Evolutionary conservation across 2,113 vertebrate species (phyloP).

Genomic region (Gobiocypris rarus): DNA sequence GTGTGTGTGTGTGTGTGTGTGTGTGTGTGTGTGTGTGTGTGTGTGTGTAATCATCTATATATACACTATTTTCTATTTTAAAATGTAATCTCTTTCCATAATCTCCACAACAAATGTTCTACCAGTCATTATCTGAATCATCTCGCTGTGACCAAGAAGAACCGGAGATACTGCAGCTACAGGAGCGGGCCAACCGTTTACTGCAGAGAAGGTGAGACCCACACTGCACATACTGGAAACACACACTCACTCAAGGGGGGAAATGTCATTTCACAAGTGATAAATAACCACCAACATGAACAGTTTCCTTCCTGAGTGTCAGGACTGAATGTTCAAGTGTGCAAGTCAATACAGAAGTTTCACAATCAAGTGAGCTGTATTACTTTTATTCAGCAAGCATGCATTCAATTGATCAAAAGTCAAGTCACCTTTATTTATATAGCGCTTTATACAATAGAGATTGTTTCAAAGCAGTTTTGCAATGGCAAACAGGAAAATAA

Average conservation of each 20-base stretch:
- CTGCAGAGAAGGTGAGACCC: constrained; percentile 77
- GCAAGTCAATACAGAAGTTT: not conserved
- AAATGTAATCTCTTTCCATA: no score
- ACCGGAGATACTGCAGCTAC: constrained; percentile 77
- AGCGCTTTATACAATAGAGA: no score
- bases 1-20: no score
- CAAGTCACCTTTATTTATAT: no score
- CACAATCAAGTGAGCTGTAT: not conserved
- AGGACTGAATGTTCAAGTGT: constrained; percentile 27
- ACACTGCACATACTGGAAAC: not conserved
- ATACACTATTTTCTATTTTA: no score
- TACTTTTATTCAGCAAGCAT: not conserved
- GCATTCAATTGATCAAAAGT: not conserved
- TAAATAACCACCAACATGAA: not conserved
- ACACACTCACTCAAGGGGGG: not conserved
- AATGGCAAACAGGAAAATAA: no score
- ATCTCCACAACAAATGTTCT: not conserved
- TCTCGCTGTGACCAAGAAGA: constrained; percentile 73
- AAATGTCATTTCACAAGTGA: not conserved
- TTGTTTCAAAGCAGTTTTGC: no score
- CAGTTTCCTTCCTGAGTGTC: not conserved
- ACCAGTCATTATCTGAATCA: constrained; percentile 69
- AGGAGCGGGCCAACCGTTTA: constrained; percentile 78
- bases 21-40: no score
- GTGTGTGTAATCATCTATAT: no score